Percentiles rank a stretch among this genome's conserved stretches.
phyloP scores from a whole-genome alignment of 2,888 invertebrate genomes.

The Zele albiditarsus region DNA sequence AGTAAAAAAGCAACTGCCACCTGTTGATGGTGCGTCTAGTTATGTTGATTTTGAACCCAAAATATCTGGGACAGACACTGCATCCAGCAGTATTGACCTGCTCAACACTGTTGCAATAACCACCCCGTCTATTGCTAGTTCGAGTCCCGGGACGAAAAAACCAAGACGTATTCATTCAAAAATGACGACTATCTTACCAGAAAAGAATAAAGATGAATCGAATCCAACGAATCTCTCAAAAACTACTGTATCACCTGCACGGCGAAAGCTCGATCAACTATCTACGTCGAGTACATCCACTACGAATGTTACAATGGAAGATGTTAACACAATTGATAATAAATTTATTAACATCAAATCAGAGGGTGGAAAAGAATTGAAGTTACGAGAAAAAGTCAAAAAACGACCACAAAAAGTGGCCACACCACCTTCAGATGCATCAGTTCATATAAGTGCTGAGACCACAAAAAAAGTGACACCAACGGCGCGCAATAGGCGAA shows the following conservation, averaged over 20 bases:
- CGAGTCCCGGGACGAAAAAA: background rate
- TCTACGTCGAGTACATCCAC: background rate
- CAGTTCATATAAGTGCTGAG: background rate
- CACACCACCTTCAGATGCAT: background rate
- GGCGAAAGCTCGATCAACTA: background rate
- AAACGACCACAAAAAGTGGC: conserved; percentile 17
- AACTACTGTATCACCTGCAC: background rate
- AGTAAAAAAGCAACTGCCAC: background rate
- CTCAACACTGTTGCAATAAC: background rate
- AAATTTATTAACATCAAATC: conserved; percentile 64
- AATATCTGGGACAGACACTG: background rate
- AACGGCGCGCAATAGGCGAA: conserved; percentile 16
- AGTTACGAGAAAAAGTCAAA: conserved; percentile 55
- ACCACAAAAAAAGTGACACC: conserved; percentile 12
- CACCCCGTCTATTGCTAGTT: background rate
- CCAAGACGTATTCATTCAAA: background rate
- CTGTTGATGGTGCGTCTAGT: background rate
- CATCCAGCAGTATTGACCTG: background rate
- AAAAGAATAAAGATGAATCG: background rate
- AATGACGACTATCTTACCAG: background rate
- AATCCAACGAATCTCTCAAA: background rate
- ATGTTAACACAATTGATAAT: conserved; percentile 32
- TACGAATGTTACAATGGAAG: background rate
- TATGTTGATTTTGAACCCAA: background rate
- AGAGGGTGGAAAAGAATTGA: conserved; percentile 63